Percentiles rank a stretch among this genome's conserved stretches.
These are phyloP conservation scores for Chelidonichthys spinosus DNA, from an alignment of 2,797 vertebrate species.

Conservation along the genomic window DNA sequence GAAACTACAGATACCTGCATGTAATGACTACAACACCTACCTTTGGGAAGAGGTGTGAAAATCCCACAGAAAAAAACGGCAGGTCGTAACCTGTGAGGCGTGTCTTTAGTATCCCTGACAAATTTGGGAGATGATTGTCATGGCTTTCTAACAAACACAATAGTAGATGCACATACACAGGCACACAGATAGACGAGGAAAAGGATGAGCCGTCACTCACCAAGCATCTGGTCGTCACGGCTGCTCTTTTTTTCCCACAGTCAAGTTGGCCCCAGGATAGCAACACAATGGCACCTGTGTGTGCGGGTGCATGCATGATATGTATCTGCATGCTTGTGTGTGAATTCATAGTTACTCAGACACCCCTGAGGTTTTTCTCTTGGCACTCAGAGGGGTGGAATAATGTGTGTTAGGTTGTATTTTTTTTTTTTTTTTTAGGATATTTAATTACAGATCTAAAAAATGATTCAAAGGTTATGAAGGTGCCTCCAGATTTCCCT, in stretches of 20 bases:
- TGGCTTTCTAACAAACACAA: conserved; percentile 56
- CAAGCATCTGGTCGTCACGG: conserved; percentile 54
- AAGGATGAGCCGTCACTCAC: conserved; percentile 70
- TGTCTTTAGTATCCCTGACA: conserved; percentile 38
- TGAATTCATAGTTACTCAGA: conserved; percentile 36
- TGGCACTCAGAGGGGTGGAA: neutral
- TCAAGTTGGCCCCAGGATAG: conserved; percentile 70
- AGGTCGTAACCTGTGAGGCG: conserved; percentile 19
- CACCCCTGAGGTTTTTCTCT: conserved; percentile 23
- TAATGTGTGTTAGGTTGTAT: conserved; percentile 1
- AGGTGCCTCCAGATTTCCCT: conserved; percentile 9
- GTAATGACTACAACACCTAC: neutral
- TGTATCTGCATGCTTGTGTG: conserved; percentile 34
- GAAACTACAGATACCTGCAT: neutral
- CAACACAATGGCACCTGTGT: conserved; percentile 68
- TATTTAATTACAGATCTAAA: conserved; percentile 29
- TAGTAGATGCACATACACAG: conserved; percentile 24
- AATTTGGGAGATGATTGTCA: conserved; percentile 41
- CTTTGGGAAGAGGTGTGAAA: conserved; percentile 21
- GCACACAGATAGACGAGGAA: conserved; percentile 54
- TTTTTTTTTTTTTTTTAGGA: conserved; percentile 24
- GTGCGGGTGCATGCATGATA: conserved; percentile 50
- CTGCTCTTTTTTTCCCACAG: conserved; percentile 68
- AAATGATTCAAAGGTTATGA: conserved; percentile 30
- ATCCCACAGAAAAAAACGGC: conserved; percentile 1